Evolutionary conservation across 2,888 invertebrate genomes (phyloP), one percentile per base, ranked within the genome.

Genomic region (Tricholauxania praeusta): DNA sequence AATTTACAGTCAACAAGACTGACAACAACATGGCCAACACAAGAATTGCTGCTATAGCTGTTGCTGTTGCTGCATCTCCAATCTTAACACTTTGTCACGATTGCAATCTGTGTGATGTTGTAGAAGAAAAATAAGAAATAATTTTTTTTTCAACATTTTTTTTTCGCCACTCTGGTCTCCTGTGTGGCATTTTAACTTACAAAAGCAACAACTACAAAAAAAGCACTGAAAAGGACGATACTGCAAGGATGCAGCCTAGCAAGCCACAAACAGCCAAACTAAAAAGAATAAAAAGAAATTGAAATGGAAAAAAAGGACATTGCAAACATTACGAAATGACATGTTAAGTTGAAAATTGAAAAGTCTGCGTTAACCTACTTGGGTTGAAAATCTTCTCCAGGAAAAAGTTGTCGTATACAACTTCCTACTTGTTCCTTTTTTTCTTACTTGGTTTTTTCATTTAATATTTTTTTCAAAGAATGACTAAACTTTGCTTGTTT

Each of bases 321-420:
- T 22, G 47, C 14, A 53, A 72, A 72, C 53, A 32, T 39, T 52
- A 53, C 48, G 53, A 65, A 72, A 72, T 59, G 65, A 66, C 69
- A 69, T 74, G 72, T 74, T 74, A 69, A 72, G 72, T 66, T 67
- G 59, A 59, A 68, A 68, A 73, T 73, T 71, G 67, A 63, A 74
- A 67, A 70, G 17, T 59, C 49, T 17, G 39, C 60, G 64, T 60
- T 49, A 47, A 55, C 53, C n/a, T 12, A 14, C n/a, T 12, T 28
- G 32, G 22, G 62, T 39, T 49, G 52, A 22, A 70, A 19, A 47
- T 62, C 55, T 53, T 66, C 19, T 7, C 19, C n/a, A 22, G 47
- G 10, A 51, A 62, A n/a, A 67, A 67, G 47, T 55, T 57, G 67
- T 48, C 48, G 57, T 39, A 19, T 8, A 67, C 47, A 22, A 55